These are phyloP conservation scores for Hepsetus odoe DNA, from an alignment of 2,113 vertebrate species.

Conservation along the genomic window DNA sequence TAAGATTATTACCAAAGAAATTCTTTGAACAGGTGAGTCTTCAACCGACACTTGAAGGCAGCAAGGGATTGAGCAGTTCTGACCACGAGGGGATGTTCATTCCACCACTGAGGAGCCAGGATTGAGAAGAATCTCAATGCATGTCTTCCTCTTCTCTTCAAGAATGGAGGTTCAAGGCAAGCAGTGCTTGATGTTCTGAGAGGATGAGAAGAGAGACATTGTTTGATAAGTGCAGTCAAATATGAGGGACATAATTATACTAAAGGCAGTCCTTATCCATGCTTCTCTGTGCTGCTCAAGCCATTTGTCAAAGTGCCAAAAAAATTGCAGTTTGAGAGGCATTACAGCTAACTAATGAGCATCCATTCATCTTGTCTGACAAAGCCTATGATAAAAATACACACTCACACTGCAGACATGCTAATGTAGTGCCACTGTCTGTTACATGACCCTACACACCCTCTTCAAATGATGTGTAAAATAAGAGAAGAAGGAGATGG, in stretches of 20 bases:
- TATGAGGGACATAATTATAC: conserved; percentile 34
- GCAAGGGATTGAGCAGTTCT: no score
- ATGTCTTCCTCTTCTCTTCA: no score
- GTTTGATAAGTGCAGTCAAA: no score
- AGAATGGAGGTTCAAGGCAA: no score
- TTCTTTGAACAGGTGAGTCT: no score
- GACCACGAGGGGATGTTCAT: no score
- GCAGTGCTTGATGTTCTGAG: no score
- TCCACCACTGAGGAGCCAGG: no score
- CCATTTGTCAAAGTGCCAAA: conserved; percentile 70
- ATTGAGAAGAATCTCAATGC: no score
- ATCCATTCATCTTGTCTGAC: conserved; percentile 54
- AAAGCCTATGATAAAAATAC: conserved; percentile 56
- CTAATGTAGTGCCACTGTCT: conserved; percentile 56
- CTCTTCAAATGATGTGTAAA: conserved; percentile 41
- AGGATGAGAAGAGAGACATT: no score
- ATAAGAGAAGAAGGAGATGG: neutral
- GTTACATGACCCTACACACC: conserved; percentile 34
- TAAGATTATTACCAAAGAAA: no score
- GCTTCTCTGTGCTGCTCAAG: conserved; percentile 18
- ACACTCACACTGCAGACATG: conserved; percentile 32
- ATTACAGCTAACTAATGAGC: conserved; percentile 66
- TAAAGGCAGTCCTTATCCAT: conserved; percentile 25
- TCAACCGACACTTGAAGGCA: no score
- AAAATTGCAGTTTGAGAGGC: conserved; percentile 60